These are phyloP conservation scores for Torymus auratus DNA, from an alignment of 2,888 invertebrate genomes.

Conservation along the genomic window DNA sequence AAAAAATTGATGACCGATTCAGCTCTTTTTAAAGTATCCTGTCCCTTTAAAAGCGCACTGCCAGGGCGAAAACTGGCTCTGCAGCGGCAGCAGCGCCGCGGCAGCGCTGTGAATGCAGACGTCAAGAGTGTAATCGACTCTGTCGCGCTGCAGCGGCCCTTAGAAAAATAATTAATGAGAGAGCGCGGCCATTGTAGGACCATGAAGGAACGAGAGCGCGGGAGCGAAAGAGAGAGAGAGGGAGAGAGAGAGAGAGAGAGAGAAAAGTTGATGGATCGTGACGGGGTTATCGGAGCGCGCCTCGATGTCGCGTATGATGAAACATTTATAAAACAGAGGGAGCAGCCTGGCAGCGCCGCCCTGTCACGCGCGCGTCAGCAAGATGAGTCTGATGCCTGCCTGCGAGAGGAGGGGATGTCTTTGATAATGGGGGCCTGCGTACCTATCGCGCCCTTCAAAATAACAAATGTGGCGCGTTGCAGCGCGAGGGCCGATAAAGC, in stretches of 20 bases:
- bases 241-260: conserved; percentile 22
- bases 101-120: conserved; percentile 35
- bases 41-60: neutral
- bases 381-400: too few relatives aligned
- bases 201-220: neutral
- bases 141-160: conserved; percentile 35
- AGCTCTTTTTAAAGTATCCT: conserved; percentile 38
- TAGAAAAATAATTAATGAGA: conserved; percentile 59
- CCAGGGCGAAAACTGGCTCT: neutral
- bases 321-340: conserved; percentile 61
- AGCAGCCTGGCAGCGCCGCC: neutral
- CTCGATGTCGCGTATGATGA: conserved; percentile 62
- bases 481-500: conserved; percentile 21
- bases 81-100: too few relatives aligned
- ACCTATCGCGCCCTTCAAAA: neutral
- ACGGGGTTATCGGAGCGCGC: conserved; percentile 59
- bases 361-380: too few relatives aligned
- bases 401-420: neutral
- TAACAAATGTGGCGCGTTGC: conserved; percentile 17
- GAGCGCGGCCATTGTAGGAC: conserved; percentile 28
- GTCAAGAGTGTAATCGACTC: conserved; percentile 52
- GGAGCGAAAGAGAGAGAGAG: conserved; percentile 16
- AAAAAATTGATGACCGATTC: conserved; percentile 44
- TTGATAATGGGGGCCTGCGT: conserved; percentile 21
- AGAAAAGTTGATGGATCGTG: conserved; percentile 61